A percentile compares a stretch with the other conserved stretches of the same genome.
Evolutionary conservation across 2,113 vertebrate genomes (phyloP).

Genomic region (Notothenia coriiceps): DNA sequence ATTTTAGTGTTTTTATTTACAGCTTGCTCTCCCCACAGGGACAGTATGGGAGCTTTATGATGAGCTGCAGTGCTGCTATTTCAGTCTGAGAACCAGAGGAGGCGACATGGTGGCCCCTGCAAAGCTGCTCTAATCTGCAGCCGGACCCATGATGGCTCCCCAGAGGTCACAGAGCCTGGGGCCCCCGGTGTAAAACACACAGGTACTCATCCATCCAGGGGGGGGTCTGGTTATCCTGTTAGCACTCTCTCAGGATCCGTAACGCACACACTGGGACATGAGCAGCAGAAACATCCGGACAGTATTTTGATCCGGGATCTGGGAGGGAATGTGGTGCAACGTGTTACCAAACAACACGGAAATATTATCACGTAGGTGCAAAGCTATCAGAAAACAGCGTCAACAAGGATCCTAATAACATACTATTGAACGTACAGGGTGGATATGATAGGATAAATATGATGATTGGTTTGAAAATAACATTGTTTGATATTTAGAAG

Average conservation of each 20-base stretch:
- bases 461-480: too few species aligned
- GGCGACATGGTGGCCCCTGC: constrained; percentile 37
- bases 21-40: neutral
- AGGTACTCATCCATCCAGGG: constrained; percentile 6
- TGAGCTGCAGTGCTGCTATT: constrained; percentile 37
- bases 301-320: neutral
- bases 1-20: constrained; percentile 5
- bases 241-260: neutral
- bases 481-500: too few species aligned
- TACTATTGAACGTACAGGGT: too few species aligned
- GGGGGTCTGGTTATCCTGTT: neutral
- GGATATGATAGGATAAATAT: too few species aligned
- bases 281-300: neutral
- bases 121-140: constrained; percentile 62
- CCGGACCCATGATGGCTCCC: constrained; percentile 45
- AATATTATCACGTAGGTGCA: too few species aligned
- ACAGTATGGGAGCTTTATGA: constrained; percentile 31
- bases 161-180: constrained; percentile 1
- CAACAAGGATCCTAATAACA: too few species aligned
- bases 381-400: too few species aligned
- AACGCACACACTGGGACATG: neutral
- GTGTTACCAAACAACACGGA: neutral
- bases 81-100: constrained; percentile 13
- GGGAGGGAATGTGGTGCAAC: neutral
- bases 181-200: constrained; percentile 14